phyloP scores from a whole-genome alignment of 2,113 vertebrate species.

The Gymnocephalus cernua region DNA sequence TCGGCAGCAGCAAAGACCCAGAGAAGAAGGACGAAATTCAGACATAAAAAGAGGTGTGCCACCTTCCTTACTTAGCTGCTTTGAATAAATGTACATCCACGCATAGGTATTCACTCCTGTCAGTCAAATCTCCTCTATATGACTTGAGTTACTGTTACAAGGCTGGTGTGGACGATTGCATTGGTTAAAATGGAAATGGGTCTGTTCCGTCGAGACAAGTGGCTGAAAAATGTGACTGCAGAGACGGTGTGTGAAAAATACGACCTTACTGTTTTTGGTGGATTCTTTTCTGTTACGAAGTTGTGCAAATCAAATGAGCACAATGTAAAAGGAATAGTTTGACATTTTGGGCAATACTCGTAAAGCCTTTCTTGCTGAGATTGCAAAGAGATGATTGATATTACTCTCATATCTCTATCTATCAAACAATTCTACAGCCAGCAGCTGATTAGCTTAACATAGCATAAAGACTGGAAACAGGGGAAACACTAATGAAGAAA shows the following conservation, averaged over 20 bases:
- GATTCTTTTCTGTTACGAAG: not conserved
- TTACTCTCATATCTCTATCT: no score
- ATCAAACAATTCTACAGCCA: no score
- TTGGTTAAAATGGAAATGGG: not conserved
- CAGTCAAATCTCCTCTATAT: not conserved
- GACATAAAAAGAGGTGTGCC: constrained; percentile 38
- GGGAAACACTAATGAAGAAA: not conserved
- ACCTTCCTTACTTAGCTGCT: not conserved
- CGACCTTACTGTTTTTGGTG: not conserved
- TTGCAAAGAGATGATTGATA: no score
- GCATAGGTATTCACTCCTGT: not conserved
- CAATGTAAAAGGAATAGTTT: not conserved
- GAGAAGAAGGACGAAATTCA: constrained; percentile 13
- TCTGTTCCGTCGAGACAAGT: not conserved
- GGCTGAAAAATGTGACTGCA: not conserved
- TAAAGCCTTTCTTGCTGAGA: no score
- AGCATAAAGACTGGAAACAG: no score
- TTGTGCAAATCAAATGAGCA: not conserved
- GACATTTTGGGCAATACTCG: not conserved
- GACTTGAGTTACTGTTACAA: not conserved
- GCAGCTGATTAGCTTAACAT: no score
- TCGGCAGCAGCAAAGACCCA: not conserved
- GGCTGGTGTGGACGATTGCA: not conserved
- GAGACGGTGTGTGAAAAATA: not conserved
- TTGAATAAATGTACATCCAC: not conserved